phyloP scores from a whole-genome alignment of 2,888 invertebrate species.

The Psylliodes chrysocephalus region DNA sequence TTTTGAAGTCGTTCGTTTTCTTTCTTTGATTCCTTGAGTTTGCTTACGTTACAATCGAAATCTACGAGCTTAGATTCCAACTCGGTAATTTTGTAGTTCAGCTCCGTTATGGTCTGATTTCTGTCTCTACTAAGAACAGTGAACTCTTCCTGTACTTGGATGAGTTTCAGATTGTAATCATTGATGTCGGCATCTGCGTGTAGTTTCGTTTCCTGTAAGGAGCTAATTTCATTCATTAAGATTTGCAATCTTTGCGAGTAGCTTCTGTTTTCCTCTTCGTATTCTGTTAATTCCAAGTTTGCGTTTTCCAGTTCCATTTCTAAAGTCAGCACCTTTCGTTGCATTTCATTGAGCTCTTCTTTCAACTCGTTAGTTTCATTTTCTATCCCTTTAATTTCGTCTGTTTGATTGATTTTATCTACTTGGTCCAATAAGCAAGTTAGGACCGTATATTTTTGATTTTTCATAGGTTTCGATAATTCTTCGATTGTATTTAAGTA shows the following conservation, averaged over 20 bases:
- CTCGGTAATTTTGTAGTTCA: slow-evolving; percentile 27
- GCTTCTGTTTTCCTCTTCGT: slow-evolving; percentile 40
- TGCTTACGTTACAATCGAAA: background rate
- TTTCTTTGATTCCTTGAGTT: background rate
- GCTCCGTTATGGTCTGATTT: slow-evolving; percentile 23
- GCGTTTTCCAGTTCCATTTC: slow-evolving; percentile 27
- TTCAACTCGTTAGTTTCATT: slow-evolving; percentile 2
- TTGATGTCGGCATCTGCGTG: slow-evolving; percentile 22
- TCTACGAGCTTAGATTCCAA: slow-evolving; percentile 2
- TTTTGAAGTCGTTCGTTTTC: background rate
- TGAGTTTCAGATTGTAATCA: slow-evolving; percentile 21
- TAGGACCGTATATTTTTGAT: too few species aligned
- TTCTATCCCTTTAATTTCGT: slow-evolving; percentile 2
- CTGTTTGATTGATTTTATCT: background rate
- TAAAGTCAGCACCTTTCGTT: slow-evolving; percentile 20
- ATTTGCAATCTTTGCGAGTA: slow-evolving; percentile 33
- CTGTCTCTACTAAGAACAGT: slow-evolving; percentile 20
- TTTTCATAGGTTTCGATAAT: background rate
- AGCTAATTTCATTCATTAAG: slow-evolving; percentile 17
- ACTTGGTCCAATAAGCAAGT: too few species aligned
- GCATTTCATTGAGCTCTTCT: slow-evolving; percentile 14
- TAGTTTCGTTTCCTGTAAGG: slow-evolving; percentile 29
- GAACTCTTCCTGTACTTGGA: slow-evolving; percentile 21
- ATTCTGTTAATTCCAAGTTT: slow-evolving; percentile 35
- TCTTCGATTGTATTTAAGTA: slow-evolving; percentile 19